These are phyloP conservation scores for Montipora foliosa DNA, from an alignment of 64 coral and sea anemone genomes.

Conservation along the genomic window DNA sequence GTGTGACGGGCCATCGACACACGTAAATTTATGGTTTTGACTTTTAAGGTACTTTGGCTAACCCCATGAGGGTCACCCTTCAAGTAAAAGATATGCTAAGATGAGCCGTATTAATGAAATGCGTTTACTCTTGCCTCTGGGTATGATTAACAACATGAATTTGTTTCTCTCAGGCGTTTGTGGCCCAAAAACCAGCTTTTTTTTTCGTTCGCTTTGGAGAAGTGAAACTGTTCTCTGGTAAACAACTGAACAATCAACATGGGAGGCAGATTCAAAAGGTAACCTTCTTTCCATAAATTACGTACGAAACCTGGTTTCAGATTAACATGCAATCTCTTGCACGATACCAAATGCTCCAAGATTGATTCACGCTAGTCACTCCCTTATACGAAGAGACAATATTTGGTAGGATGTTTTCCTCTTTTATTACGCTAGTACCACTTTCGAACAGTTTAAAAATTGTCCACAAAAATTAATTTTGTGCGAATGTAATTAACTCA, in stretches of 20 bases:
- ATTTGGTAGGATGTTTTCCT: neutral
- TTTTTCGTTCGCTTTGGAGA: neutral
- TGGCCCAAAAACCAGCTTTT: neutral
- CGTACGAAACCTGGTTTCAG: neutral
- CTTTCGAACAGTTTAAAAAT: neutral
- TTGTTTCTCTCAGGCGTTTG: neutral
- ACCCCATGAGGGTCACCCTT: conserved; percentile 22
- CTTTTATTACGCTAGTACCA: neutral
- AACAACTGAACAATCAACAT: neutral
- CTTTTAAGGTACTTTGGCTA: conserved; percentile 27
- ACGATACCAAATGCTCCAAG: neutral
- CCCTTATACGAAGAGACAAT: neutral
- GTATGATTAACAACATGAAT: conserved; percentile 1
- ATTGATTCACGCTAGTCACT: neutral
- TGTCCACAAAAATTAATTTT: neutral
- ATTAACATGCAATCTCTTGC: neutral
- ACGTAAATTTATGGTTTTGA: conserved; percentile 49
- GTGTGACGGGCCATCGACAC: conserved; percentile 27
- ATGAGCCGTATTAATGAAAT: neutral
- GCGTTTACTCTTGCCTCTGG: conserved; percentile 17
- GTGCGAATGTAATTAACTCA: conserved; percentile 24
- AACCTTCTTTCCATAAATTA: neutral
- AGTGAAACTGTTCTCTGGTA: too few relatives aligned
- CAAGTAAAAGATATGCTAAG: conserved; percentile 15
- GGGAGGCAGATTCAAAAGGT: neutral